Percentiles rank a stretch among this genome's conserved stretches.
Conservation (phyloP, 2,888 invertebrate genomes). For the Hydriomena furcata region DNA sequence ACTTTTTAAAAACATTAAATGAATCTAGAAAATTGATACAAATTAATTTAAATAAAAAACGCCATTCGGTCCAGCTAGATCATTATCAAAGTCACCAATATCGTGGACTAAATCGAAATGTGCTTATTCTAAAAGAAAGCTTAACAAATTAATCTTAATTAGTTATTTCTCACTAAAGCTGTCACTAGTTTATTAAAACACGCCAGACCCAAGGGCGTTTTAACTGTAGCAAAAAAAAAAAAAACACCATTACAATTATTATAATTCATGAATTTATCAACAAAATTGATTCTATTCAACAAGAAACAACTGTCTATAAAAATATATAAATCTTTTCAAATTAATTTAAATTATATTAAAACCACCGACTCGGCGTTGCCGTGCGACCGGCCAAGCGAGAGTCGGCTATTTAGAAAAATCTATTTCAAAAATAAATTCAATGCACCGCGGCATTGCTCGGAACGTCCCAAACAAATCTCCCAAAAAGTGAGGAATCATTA, state of each 20-base stretch:
- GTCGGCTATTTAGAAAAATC: slow-evolving; percentile 34
- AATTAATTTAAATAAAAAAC: slow-evolving; percentile 34
- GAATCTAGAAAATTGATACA: slow-evolving; percentile 36
- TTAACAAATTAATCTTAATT: slow-evolving; percentile 56
- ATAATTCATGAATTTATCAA: slow-evolving; percentile 53
- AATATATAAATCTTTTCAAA: slow-evolving; percentile 72
- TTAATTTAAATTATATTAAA: slow-evolving; percentile 70
- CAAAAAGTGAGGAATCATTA: slow-evolving; percentile 28
- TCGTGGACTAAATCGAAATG: slow-evolving; percentile 42
- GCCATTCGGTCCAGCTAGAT: slow-evolving; percentile 29
- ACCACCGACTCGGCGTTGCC: slow-evolving; percentile 51
- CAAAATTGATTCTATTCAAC: slow-evolving; percentile 77
- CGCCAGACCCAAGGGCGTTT: slow-evolving; percentile 47
- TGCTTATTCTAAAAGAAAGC: slow-evolving; percentile 62
- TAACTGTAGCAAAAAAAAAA: slow-evolving; percentile 46
- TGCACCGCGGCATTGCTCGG: slow-evolving; percentile 36
- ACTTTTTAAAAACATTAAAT: slow-evolving; percentile 36
- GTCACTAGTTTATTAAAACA: slow-evolving; percentile 49
- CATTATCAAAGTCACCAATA: slow-evolving; percentile 31
- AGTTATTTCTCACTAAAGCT: slow-evolving; percentile 60
- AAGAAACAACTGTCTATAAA: slow-evolving; percentile 79
- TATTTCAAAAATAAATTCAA: slow-evolving; percentile 37
- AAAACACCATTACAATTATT: slow-evolving; percentile 42
- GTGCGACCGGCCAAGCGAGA: slow-evolving; percentile 23
- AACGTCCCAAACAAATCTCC: slow-evolving; percentile 31